Base-by-base conservation (phyloP, 2,113 vertebrate species). In the Rhineura floridana region DNA sequence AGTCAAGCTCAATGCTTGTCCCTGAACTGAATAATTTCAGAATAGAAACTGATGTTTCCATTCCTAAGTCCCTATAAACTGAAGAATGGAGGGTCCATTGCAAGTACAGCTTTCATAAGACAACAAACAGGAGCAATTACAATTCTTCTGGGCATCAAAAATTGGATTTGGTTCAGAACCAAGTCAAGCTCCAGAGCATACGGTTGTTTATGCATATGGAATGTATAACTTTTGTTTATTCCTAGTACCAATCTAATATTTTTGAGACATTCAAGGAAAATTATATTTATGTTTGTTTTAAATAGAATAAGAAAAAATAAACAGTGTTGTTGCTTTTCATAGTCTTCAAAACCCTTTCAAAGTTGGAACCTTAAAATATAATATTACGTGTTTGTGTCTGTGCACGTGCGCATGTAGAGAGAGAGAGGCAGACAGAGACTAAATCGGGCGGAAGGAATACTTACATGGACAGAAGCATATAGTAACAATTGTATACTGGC, bases 381-480 rank as follows among this genome's bases (percentile, higher is more conserved):
- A 69, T 9, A 70, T 10, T 10, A 11, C n/a, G n/a, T n/a, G n/a
- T n/a, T n/a, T n/a, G n/a, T n/a, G n/a, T n/a, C n/a, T n/a, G n/a
- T n/a, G n/a, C n/a, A n/a, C n/a, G n/a, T n/a, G n/a, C n/a, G n/a
- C n/a, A n/a, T n/a, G n/a, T n/a, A 78, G 67, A 69, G 55, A 30
- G 70, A 30, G 70, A 81, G 21, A 73, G 2, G n/a, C n/a, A n/a
- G n/a, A n/a, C n/a, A n/a, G 36, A 86, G 39, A 75, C 3, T 87
- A 86, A 86, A 39, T 65, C 70, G 70, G 9, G 33, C n/a, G 85
- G 90, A 84, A 42, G 81, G 90, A 84, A 55, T 83, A 96, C 97
- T 94, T 97, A 97, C 97, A 39, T 70, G 97, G 95, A 55, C 86
- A 95, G 93, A 99, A 96, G 2, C 46, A 91, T 86, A 99, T 91